Percentiles rank a stretch among this genome's conserved stretches.
Evolutionary conservation across 2,113 vertebrate species (phyloP).

Genomic region (Vimba vimba): DNA sequence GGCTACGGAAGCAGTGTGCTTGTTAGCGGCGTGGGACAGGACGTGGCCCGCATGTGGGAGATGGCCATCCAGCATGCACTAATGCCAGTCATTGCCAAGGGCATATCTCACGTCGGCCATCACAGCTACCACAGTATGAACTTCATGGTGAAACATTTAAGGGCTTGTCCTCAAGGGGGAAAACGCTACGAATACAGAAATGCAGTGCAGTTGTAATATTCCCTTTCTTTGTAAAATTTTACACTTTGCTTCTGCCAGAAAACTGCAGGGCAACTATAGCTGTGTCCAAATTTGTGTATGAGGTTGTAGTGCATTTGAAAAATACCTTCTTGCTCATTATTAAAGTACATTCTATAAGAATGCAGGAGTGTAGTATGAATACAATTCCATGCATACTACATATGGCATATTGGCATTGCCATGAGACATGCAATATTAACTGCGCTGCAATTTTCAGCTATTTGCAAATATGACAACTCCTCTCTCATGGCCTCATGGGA

Average conservation of each 20-base stretch:
- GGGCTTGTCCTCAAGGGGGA: background rate
- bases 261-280: too few species aligned
- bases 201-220: background rate
- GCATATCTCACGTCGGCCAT: constrained; percentile 77
- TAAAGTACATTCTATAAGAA: background rate
- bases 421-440: background rate
- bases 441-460: background rate
- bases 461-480: too few species aligned
- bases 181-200: background rate
- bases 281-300: background rate
- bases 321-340: background rate
- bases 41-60: constrained; percentile 95
- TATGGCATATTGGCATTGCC: background rate
- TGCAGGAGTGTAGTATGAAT: too few species aligned
- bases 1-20: constrained; percentile 76
- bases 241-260: too few species aligned
- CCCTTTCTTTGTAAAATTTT: background rate
- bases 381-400: background rate
- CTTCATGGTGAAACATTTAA: constrained; percentile 31
- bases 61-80: constrained; percentile 94
- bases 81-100: constrained; percentile 93
- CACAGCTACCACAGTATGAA: constrained; percentile 86
- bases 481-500: too few species aligned
- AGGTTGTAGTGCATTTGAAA: background rate
- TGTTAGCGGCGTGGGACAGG: constrained; percentile 84